Evolutionary conservation across 2,797 vertebrate species (phyloP).

Genomic region (Girardinus metallicus): DNA sequence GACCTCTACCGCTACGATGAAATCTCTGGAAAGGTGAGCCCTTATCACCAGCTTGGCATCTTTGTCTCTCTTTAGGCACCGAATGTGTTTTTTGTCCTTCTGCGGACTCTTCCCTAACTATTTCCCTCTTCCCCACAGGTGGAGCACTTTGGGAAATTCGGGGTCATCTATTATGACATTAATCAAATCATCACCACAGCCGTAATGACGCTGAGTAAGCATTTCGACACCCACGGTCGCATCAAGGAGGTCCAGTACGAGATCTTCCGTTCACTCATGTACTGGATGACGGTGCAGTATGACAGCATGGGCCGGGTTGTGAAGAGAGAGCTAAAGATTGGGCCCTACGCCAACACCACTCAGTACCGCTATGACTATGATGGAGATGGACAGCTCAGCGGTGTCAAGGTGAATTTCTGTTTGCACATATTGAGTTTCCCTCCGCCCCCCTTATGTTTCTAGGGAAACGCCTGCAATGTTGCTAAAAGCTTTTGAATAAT

Average conservation of each 20-base stretch:
- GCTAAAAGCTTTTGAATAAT: not conserved
- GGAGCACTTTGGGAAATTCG: conserved; percentile 99
- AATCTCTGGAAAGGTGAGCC: conserved; percentile 80
- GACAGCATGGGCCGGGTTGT: conserved; percentile 98
- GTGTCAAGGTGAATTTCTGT: conserved; percentile 81
- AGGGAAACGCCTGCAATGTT: not conserved
- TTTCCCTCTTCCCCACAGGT: conserved; percentile 67
- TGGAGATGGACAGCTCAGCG: conserved; percentile 95
- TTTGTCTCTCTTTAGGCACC: too few relatives aligned
- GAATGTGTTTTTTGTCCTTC: conserved; percentile 6
- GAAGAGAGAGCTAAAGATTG: conserved; percentile 96
- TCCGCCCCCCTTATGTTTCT: not conserved
- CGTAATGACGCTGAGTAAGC: conserved; percentile 99
- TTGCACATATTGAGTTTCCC: conserved; percentile 7
- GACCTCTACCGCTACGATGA: conserved; percentile 98
- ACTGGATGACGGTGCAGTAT: conserved; percentile 99
- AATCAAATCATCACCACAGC: conserved; percentile 99
- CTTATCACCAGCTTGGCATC: not conserved
- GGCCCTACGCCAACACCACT: conserved; percentile 97
- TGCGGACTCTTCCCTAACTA: conserved; percentile 5
- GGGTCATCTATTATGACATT: conserved; percentile 99
- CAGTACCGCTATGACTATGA: conserved; percentile 99
- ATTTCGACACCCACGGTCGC: conserved; percentile 97
- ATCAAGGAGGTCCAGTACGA: conserved; percentile 99
- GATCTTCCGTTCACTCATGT: conserved; percentile 99